phyloP scores from a whole-genome alignment of 2,888 invertebrate genomes.

The Drosophila aldrichi region DNA sequence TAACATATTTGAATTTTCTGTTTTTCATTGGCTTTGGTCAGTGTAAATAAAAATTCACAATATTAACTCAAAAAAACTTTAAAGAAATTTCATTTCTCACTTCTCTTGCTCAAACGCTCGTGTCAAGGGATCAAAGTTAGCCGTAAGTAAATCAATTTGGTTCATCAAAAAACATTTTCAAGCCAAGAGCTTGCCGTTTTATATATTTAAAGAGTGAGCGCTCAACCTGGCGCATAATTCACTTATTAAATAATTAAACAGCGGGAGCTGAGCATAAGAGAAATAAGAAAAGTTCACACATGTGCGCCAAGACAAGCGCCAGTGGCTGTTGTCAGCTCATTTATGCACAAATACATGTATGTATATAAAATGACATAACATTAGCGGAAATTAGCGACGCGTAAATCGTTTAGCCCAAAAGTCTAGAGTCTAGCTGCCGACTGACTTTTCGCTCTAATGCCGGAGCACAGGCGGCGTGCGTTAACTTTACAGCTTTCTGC shows the following conservation, averaged over 20 bases:
- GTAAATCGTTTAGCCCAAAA: slow-evolving; percentile 71
- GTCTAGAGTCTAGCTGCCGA: slow-evolving; percentile 9
- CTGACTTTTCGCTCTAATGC: slow-evolving; percentile 3
- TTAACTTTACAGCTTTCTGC: slow-evolving; percentile 65
- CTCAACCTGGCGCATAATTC: slow-evolving; percentile 59
- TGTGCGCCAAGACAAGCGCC: slow-evolving; percentile 12
- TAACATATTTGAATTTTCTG: neutral
- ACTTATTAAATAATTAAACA: slow-evolving; percentile 76
- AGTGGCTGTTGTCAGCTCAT: slow-evolving; percentile 44
- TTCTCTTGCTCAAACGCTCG: neutral
- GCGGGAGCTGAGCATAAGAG: slow-evolving; percentile 48
- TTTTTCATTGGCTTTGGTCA: neutral
- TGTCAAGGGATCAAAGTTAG: slow-evolving; percentile 33
- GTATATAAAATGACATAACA: slow-evolving; percentile 72
- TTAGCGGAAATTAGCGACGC: slow-evolving; percentile 80
- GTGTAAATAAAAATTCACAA: neutral
- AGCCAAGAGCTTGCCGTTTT: neutral
- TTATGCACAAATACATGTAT: slow-evolving; percentile 66
- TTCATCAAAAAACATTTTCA: slow-evolving; percentile 68
- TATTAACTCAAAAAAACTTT: neutral
- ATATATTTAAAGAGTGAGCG: neutral
- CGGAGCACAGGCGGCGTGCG: slow-evolving; percentile 45
- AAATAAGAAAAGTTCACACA: slow-evolving; percentile 37
- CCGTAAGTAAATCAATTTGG: slow-evolving; percentile 56
- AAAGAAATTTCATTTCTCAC: neutral